A percentile compares a stretch with the other conserved stretches of the same genome.
Evolutionary conservation across 37 sponge, comb jelly and placozoan species (phyloP).

Genomic region (Haliclona indistincta): DNA sequence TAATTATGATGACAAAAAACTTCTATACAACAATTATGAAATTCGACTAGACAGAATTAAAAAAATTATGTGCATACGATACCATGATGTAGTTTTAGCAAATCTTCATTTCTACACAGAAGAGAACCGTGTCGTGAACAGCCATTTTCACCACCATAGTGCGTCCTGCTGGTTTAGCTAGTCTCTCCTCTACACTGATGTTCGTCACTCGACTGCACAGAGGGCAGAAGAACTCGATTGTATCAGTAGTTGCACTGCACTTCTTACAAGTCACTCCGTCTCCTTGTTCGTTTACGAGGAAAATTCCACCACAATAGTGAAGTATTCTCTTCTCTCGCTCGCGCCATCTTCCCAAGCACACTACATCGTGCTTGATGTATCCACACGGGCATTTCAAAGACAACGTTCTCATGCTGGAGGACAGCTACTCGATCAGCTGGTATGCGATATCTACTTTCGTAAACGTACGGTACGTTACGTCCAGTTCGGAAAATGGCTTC

Average conservation of each 20-base stretch:
- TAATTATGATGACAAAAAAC: no score
- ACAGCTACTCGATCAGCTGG: no score
- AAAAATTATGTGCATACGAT: no score
- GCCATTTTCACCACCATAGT: constrained; percentile 23
- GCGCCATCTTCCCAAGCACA: constrained; percentile 14
- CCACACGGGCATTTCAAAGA: constrained; percentile 40
- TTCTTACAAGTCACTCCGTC: constrained; percentile 19
- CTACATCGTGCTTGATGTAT: constrained; percentile 38
- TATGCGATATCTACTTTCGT: no score
- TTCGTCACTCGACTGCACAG: constrained; percentile 8
- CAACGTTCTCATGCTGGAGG: constrained; percentile 5
- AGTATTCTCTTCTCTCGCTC: neutral
- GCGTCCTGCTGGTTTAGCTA: neutral
- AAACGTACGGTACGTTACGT: no score
- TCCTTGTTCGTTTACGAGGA: constrained; percentile 11
- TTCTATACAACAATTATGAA: no score
- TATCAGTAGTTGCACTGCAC: neutral
- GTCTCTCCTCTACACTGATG: constrained; percentile 5
- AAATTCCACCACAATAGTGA: constrained; percentile 26
- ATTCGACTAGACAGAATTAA: no score
- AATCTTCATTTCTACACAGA: no score
- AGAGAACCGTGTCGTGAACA: constrained; percentile 21
- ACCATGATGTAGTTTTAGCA: no score
- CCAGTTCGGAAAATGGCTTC: no score
- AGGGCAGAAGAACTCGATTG: constrained; percentile 5